Conservation (phyloP, 2,888 invertebrate species). For the Octonoba sinensis region DNA sequence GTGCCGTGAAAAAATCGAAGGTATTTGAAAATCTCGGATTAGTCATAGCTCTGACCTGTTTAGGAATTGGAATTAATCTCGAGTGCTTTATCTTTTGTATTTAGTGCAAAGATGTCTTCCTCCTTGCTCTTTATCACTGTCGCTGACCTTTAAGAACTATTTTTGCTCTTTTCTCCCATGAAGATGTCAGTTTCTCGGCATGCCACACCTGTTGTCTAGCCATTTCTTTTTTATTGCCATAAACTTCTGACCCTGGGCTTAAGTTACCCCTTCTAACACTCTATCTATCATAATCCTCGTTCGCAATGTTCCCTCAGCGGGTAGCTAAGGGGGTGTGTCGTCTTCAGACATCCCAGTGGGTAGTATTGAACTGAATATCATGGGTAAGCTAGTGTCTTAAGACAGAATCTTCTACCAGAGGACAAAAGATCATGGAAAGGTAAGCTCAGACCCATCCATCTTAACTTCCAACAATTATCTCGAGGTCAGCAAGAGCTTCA, state of each 20-base stretch:
- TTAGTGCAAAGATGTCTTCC: background rate
- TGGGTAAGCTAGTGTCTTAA: background rate
- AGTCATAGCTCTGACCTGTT: too few relatives aligned
- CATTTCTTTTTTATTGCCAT: slow-evolving; percentile 13
- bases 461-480: slow-evolving; percentile 52
- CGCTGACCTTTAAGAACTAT: background rate
- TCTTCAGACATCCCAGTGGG: slow-evolving; percentile 35
- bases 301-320: slow-evolving; percentile 32
- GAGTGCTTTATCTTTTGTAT: background rate
- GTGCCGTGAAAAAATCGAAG: too few relatives aligned
- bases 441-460: slow-evolving; percentile 42
- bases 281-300: slow-evolving; percentile 41
- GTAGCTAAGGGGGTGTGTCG: slow-evolving; percentile 39
- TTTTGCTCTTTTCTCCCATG: background rate
- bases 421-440: slow-evolving; percentile 44
- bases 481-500: slow-evolving; percentile 39
- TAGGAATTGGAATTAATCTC: background rate
- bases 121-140: background rate
- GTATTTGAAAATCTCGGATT: too few relatives aligned
- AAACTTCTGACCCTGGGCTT: slow-evolving; percentile 53
- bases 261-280: slow-evolving; percentile 45
- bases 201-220: slow-evolving; percentile 39
- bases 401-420: background rate
- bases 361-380: slow-evolving; percentile 4
- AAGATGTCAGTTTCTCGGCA: slow-evolving; percentile 16